Percentiles rank a stretch among this genome's conserved stretches.
Conservation (phyloP, 2,888 invertebrate genomes). For the Drosophila pullipes region DNA sequence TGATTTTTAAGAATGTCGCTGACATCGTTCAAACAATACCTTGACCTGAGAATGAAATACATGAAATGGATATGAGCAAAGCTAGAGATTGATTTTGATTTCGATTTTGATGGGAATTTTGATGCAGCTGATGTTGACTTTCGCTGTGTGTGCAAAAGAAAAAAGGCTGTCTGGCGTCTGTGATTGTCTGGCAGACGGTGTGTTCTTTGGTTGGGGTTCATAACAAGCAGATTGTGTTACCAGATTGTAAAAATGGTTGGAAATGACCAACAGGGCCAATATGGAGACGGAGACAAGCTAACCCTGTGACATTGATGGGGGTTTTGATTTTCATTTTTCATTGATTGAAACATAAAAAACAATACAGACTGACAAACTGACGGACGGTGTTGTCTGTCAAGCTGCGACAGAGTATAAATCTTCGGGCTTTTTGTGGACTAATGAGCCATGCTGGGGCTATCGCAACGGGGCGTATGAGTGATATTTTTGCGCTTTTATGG, state of each 20-base stretch:
- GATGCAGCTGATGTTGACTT: slow-evolving; percentile 41
- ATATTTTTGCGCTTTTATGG: slow-evolving; percentile 75
- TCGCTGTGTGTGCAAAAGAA: slow-evolving; percentile 29
- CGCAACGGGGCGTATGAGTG: slow-evolving; percentile 76
- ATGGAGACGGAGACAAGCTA: slow-evolving; percentile 6
- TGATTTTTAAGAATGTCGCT: slow-evolving; percentile 66
- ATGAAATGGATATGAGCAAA: slow-evolving; percentile 70
- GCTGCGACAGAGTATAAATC: slow-evolving; percentile 39
- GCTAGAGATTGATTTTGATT: slow-evolving; percentile 74
- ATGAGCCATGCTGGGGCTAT: slow-evolving; percentile 65
- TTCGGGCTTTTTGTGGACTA: slow-evolving; percentile 47
- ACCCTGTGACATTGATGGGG: slow-evolving; percentile 76
- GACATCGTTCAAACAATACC: slow-evolving; percentile 13
- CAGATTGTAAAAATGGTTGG: slow-evolving; percentile 73
- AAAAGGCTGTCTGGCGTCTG: neutral
- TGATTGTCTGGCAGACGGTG: slow-evolving; percentile 11
- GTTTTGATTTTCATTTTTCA: slow-evolving; percentile 78
- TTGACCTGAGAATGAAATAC: slow-evolving; percentile 29
- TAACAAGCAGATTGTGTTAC: slow-evolving; percentile 75
- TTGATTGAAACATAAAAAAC: slow-evolving; percentile 78
- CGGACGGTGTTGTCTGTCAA: slow-evolving; percentile 27
- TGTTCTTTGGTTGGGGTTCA: slow-evolving; percentile 39
- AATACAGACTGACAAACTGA: slow-evolving; percentile 13
- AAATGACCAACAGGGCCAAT: slow-evolving; percentile 35
- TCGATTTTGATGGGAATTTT: slow-evolving; percentile 25